These are phyloP conservation scores for Vicugna pacos DNA, from an alignment of 2,113 vertebrate species.

Conservation along the genomic window DNA sequence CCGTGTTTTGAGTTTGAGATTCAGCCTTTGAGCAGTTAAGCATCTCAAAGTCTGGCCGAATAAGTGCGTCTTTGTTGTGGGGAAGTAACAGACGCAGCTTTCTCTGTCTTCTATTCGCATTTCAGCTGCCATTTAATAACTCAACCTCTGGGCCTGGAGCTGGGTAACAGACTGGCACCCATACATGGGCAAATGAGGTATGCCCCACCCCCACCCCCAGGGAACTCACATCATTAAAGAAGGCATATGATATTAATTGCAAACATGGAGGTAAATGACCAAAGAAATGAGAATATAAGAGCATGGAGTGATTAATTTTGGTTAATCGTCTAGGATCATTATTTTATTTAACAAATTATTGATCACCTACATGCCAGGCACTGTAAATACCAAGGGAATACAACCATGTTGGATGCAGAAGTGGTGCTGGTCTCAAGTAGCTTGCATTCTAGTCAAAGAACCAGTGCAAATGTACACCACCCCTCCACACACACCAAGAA, in stretches of 20 bases:
- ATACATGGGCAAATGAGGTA: neutral
- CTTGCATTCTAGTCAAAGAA: neutral
- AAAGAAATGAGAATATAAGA: neutral
- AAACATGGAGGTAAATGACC: neutral
- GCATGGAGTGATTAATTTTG: neutral
- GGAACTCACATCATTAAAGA: neutral
- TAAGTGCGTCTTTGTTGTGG: slow-evolving; percentile 61
- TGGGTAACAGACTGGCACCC: neutral
- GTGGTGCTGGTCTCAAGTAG: neutral
- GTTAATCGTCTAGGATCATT: neutral
- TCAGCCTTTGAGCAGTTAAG: neutral
- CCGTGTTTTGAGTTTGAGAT: slow-evolving; percentile 48
- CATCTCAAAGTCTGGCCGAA: slow-evolving; percentile 42
- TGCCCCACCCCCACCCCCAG: neutral
- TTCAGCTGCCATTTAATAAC: slow-evolving; percentile 1
- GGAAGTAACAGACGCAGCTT: neutral
- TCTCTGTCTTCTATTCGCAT: neutral
- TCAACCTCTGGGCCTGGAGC: no score
- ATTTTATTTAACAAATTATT: neutral
- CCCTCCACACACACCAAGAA: neutral
- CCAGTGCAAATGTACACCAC: neutral
- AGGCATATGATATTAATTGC: neutral
- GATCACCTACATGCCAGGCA: neutral
- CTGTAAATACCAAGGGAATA: neutral
- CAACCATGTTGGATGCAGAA: neutral